Conservation (phyloP, 1,140 invertebrate genomes). For the Drosophila sulfurigaster region DNA sequence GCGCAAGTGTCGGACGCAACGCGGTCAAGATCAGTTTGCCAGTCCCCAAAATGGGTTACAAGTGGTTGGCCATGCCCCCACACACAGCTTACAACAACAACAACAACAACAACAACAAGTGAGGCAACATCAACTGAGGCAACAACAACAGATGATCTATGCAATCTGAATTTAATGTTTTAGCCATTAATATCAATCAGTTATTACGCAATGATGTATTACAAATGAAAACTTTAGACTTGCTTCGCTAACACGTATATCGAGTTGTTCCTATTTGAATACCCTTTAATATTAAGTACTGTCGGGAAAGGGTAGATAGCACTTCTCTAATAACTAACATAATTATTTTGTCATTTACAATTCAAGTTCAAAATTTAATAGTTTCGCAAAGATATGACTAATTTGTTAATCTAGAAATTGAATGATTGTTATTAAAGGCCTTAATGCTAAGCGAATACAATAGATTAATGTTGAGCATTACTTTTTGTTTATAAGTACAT, state of each 20-base stretch:
- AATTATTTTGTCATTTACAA: neutral
- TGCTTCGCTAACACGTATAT: neutral
- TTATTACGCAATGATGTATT: conserved; percentile 31
- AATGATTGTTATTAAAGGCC: too few relatives aligned
- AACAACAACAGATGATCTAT: conserved; percentile 2
- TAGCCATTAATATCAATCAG: conserved; percentile 31
- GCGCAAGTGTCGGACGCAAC: conserved; percentile 45
- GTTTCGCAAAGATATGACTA: too few relatives aligned
- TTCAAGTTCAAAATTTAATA: neutral
- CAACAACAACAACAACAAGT: neutral
- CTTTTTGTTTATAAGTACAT: too few relatives aligned
- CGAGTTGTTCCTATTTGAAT: conserved; percentile 4
- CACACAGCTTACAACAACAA: conserved; percentile 8
- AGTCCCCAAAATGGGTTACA: conserved; percentile 71
- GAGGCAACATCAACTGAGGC: neutral
- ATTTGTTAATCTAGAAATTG: too few relatives aligned
- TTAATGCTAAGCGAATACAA: too few relatives aligned
- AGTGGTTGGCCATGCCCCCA: conserved; percentile 67
- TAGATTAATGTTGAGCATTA: too few relatives aligned
- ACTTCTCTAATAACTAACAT: neutral
- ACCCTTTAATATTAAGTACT: neutral
- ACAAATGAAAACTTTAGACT: conserved; percentile 12
- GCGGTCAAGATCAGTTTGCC: conserved; percentile 65
- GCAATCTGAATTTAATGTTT: conserved; percentile 8
- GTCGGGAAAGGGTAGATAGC: neutral